Evolutionary conservation across 2,797 vertebrate species (phyloP), one percentile per base, ranked within the genome.

Genomic region (Enteromius trimaculatus): DNA sequence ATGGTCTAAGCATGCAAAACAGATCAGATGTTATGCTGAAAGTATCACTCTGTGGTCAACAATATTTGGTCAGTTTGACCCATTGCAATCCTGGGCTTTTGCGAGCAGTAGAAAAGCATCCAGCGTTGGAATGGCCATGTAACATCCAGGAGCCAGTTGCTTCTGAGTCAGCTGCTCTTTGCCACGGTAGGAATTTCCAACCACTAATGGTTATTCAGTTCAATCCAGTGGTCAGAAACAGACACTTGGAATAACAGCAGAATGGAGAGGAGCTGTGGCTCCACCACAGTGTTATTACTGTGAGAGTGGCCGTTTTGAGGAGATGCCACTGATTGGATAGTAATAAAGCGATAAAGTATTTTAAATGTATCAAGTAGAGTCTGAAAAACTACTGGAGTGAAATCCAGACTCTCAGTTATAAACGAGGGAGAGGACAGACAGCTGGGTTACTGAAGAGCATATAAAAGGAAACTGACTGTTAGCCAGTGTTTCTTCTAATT

Each of bases 101-200:
- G 37, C n/a, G 42, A 31, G 55, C 70, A 77, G 44, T 34, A 77
- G 51, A 34, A 77, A 53, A 42, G 14, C 42, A 4, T 42, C 23
- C 34, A 51, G 60, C 9, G 6, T 84, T 53, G 29, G 65, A 82
- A 68, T 16, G 79, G 47, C 21, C 60, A 70, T 26, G 42, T 55
- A 77, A 66, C 69, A 70, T 47, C 78, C 58, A 65, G 49, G 34
- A 84, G 69, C 74, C 71, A 65, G 75, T 68, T 76, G 78, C 79
- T 84, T 81, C 26, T 79, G 84, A 88, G 82, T 89, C 83, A 88
- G 89, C 84, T 90, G 88, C 86, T 80, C 85, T 85, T 81, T 39
- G 92, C 93, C 92, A 92, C 92, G 91, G 82, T 86, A 92, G 81
- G 74, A 91, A 84, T 93, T 94, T 94, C 92, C 93, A 92, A 93